Conservation (phyloP, 2,797 vertebrate genomes). For the Dipus sagitta region DNA sequence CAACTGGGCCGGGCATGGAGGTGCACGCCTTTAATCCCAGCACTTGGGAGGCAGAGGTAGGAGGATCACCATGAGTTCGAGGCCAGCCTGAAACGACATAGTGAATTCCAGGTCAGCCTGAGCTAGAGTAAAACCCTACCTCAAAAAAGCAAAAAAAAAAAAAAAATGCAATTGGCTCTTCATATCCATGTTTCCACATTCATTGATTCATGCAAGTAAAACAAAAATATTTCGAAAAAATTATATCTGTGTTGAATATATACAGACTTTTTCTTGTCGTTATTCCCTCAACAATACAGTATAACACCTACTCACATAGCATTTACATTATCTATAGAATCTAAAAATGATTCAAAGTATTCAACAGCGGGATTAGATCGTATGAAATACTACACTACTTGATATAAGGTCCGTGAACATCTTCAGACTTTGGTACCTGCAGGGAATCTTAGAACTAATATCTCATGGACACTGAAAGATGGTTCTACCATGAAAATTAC, state of each 20-base stretch:
- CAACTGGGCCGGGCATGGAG: too few species aligned
- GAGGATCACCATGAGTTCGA: too few species aligned
- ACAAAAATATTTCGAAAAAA: background rate
- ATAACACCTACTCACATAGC: background rate
- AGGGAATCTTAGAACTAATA: background rate
- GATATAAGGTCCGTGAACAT: too few species aligned
- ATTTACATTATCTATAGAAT: background rate
- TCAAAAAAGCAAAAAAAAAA: background rate
- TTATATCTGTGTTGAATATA: background rate
- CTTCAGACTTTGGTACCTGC: background rate
- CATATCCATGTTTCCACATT: background rate
- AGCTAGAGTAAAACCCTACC: too few species aligned
- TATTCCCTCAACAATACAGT: background rate
- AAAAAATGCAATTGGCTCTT: background rate
- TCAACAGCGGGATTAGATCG: too few species aligned
- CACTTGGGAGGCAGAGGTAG: too few species aligned
- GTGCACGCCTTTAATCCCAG: too few species aligned
- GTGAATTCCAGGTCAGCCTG: too few species aligned
- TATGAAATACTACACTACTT: background rate
- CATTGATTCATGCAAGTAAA: background rate
- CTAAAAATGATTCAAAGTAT: background rate
- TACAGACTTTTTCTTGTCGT: too few species aligned
- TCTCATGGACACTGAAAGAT: background rate
- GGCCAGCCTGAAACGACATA: too few species aligned
- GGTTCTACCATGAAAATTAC: background rate